Evolutionary conservation across 2,797 vertebrate genomes (phyloP).

Genomic region (Chelmon rostratus): DNA sequence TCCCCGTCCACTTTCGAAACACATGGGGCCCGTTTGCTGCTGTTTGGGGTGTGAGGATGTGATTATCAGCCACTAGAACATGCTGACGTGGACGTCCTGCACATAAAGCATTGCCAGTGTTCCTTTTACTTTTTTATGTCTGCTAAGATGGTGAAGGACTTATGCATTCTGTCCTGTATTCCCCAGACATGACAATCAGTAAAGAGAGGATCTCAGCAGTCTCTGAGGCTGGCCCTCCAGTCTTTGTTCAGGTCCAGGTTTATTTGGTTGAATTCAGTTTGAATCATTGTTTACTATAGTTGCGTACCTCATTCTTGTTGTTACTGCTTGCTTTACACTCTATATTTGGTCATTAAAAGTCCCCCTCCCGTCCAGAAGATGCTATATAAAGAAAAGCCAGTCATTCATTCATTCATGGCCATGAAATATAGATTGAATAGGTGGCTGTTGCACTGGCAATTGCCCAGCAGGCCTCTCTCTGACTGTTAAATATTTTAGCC

Average conservation of each 20-base stretch:
- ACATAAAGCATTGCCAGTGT: background rate
- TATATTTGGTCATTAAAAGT: slow-evolving; percentile 38
- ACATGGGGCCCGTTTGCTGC: background rate
- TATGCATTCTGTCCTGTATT: slow-evolving; percentile 1
- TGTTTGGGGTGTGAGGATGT: background rate
- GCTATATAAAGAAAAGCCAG: slow-evolving; percentile 65
- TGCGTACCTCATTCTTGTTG: slow-evolving; percentile 13
- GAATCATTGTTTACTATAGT: background rate
- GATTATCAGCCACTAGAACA: background rate
- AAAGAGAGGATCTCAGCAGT: background rate
- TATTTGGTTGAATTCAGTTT: slow-evolving; percentile 11
- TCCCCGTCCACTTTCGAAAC: background rate
- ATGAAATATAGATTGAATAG: slow-evolving; percentile 78
- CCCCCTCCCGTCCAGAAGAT: slow-evolving; percentile 24
- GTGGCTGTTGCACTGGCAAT: slow-evolving; percentile 60
- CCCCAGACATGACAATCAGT: background rate
- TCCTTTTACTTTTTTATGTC: slow-evolving; percentile 1
- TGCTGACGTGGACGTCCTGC: background rate
- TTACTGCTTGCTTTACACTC: slow-evolving; percentile 27
- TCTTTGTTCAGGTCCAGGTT: background rate
- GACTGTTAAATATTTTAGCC: slow-evolving; percentile 75
- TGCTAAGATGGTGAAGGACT: background rate
- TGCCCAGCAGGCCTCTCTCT: slow-evolving; percentile 54
- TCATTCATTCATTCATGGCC: slow-evolving; percentile 69
- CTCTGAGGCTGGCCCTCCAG: background rate